Evolutionary conservation across 2,113 vertebrate genomes (phyloP).

Genomic region (Chaetorhynchus papuensis): DNA sequence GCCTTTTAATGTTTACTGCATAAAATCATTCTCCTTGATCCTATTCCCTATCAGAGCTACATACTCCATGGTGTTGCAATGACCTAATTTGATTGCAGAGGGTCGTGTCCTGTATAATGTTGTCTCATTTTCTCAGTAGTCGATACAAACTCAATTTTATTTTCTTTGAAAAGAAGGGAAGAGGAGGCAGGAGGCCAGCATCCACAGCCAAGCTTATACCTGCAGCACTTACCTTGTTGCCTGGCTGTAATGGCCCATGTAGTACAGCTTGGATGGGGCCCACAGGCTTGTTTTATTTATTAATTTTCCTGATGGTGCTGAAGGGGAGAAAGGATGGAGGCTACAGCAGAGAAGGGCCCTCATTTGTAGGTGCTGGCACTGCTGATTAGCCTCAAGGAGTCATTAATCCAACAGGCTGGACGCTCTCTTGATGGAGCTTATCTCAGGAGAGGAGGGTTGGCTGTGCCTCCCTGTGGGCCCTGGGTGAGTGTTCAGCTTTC

Average conservation of each 20-base stretch:
- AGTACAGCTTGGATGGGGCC: background rate
- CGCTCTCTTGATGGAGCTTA: background rate
- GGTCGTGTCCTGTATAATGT: slow-evolving; percentile 50
- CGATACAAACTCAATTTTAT: slow-evolving; percentile 42
- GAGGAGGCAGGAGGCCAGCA: background rate
- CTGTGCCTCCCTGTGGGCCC: background rate
- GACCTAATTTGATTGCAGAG: slow-evolving; percentile 50
- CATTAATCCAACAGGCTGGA: background rate
- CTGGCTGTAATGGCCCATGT: background rate
- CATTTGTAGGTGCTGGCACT: background rate
- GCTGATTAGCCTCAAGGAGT: background rate
- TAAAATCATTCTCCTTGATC: slow-evolving; percentile 13
- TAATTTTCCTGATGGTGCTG: background rate
- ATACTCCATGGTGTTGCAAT: background rate
- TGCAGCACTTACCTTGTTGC: background rate
- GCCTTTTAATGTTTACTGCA: background rate
- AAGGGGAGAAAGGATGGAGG: background rate
- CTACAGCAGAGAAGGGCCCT: background rate
- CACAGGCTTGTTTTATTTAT: background rate
- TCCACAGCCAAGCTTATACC: background rate
- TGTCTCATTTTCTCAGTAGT: slow-evolving; percentile 48
- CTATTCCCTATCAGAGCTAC: background rate
- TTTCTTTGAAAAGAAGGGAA: slow-evolving; percentile 22
- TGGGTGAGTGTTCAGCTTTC: background rate
- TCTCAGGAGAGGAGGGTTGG: background rate